Evolutionary conservation across 2,888 invertebrate genomes (phyloP), one percentile per base, ranked within the genome.

Genomic region (Drosophila lutescens): DNA sequence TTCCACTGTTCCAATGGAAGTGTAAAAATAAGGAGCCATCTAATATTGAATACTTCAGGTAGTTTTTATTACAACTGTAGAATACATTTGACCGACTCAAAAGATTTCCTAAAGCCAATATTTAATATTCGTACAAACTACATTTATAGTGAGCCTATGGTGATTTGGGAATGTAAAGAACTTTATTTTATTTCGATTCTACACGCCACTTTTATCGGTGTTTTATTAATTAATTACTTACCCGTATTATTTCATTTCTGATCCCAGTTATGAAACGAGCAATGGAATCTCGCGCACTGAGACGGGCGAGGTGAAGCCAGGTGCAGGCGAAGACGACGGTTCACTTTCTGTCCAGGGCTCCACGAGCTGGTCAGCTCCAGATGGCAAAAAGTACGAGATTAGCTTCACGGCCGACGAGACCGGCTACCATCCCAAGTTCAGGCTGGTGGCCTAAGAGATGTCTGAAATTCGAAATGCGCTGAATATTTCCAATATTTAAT

Each of bases 301-400:
- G 81, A 86, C 89, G 32, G 93, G 91, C 1, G 90, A 91, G 54
- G 69, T 92, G 43, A 92, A 91, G 61, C 90, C 91, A 26, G 88
- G 84, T 23, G 90, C 92, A 1, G 89, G 88, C 3, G 88, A 86
- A 44, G 90, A 83, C 0, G 84, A 85, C 46, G 93, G 94, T 78
- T 93, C 94, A 4, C 93, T 95, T 50, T 92, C 93, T 20, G 93
- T 95, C 2, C 93, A 93, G 23, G 95, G 95, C 34, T 92, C 93
- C 17, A 94, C 93, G 85, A 93, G 94, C 0, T 95, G 94, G 93
- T 91, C 93, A 0, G 94, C 93, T 3, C 93, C 91, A 4, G 93
- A 94, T 80, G 94, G 94, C 55, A 90, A 92, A 60, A 90, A 89
- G 51, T 92, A 93, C 77, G 92, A 92, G 47, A 89, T 93, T 5